Percentiles rank a stretch among this genome's conserved stretches.
phyloP scores from a whole-genome alignment of 2,113 vertebrate genomes.

The Galeopterus variegatus region DNA sequence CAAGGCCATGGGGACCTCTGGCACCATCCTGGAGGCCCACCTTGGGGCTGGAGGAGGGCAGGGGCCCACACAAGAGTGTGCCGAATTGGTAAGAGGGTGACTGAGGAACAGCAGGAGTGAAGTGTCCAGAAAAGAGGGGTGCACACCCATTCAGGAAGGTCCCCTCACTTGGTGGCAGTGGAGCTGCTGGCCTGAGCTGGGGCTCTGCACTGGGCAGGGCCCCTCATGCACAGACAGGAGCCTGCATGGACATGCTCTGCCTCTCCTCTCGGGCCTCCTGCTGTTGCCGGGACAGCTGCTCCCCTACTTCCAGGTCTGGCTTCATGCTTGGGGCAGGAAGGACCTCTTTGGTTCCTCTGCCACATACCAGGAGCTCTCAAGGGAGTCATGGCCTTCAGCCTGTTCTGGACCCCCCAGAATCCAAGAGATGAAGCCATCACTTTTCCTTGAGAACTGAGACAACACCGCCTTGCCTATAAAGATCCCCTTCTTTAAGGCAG shows the following conservation, averaged over 20 bases:
- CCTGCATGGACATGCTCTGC: accelerated
- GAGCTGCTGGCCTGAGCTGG: not conserved
- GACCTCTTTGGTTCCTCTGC: not conserved
- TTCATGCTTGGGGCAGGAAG: not conserved
- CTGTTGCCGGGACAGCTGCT: not conserved
- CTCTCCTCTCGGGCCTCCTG: not conserved
- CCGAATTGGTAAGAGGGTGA: accelerated
- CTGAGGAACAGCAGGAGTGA: not conserved
- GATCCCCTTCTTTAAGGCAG: not conserved
- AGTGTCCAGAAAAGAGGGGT: accelerated
- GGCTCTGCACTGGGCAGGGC: not conserved
- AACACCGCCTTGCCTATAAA: not conserved
- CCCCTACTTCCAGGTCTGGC: not conserved
- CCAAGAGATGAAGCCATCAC: not conserved
- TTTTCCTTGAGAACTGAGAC: not conserved
- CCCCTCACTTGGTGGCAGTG: not conserved
- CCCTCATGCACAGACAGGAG: not conserved
- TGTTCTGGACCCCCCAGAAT: not conserved
- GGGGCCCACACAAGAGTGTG: accelerated
- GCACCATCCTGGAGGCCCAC: not conserved
- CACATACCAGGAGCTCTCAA: not conserved
- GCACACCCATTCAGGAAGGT: accelerated
- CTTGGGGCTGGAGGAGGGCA: not conserved
- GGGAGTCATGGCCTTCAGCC: not conserved
- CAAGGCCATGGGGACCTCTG: not conserved